These are phyloP conservation scores for Leistus spinibarbis DNA, from an alignment of 2,888 invertebrate genomes.

Conservation along the genomic window DNA sequence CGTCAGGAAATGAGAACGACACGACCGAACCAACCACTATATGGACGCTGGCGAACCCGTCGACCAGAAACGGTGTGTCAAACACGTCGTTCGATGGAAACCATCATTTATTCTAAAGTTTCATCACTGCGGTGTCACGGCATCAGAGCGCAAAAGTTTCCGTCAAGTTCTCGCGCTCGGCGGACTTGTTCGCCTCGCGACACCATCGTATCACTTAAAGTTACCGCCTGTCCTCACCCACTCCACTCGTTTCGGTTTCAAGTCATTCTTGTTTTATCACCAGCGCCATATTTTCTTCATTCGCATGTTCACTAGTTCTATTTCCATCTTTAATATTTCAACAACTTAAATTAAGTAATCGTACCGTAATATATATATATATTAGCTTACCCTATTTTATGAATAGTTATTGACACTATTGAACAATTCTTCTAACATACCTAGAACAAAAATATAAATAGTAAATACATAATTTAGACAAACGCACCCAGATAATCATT, in stretches of 20 bases:
- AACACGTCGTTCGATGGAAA: background rate
- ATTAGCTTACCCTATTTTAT: background rate
- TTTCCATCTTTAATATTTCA: background rate
- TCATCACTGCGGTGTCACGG: constrained; percentile 26
- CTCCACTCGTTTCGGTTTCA: background rate
- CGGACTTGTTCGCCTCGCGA: no score
- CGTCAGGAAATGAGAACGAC: background rate
- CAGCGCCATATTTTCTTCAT: background rate
- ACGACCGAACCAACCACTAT: background rate
- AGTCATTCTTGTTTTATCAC: background rate
- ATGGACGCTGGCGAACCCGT: background rate
- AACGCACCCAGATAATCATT: no score
- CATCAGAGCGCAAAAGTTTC: background rate
- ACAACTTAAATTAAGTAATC: no score
- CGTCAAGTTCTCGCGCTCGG: background rate
- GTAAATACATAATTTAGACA: no score
- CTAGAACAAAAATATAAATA: no score
- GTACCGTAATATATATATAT: background rate
- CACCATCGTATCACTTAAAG: background rate
- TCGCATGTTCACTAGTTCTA: background rate
- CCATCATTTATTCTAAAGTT: constrained; percentile 36
- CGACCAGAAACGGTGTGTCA: background rate
- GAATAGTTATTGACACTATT: no score
- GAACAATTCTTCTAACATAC: no score
- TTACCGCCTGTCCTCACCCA: background rate